These are phyloP conservation scores for Cephalopachus bancanus DNA, from an alignment of 2,797 vertebrate species.

Conservation along the genomic window DNA sequence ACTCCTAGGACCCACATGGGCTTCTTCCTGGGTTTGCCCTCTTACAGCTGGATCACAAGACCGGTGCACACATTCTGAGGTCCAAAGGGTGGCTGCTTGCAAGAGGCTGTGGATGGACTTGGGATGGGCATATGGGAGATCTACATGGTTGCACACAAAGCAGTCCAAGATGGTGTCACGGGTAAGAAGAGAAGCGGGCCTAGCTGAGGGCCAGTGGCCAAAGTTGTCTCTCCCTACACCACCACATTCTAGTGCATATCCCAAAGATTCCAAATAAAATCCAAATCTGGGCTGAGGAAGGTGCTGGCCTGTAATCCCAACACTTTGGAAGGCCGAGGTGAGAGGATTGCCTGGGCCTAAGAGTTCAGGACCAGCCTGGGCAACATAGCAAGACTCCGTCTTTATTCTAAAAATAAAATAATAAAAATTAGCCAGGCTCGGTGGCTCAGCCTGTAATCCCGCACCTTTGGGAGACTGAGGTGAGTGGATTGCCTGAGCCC, in stretches of 20 bases:
- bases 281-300: neutral
- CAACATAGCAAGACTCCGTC: too few species aligned
- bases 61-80: neutral
- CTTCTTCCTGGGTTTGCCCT: neutral
- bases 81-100: neutral
- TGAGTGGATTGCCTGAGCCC: too few species aligned
- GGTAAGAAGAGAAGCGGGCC: neutral
- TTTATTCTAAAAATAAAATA: too few species aligned
- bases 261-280: neutral
- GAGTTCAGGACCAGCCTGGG: too few species aligned
- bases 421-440: too few species aligned
- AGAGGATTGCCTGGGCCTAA: too few species aligned
- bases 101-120: neutral
- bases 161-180: neutral
- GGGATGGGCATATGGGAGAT: neutral
- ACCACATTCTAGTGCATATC: slow-evolving; percentile 6
- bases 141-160: neutral
- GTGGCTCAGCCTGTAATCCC: too few species aligned
- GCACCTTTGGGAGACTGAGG: too few species aligned
- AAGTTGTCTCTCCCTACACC: neutral
- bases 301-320: too few species aligned
- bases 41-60: neutral
- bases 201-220: neutral
- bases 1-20: neutral
- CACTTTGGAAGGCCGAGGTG: too few species aligned